phyloP scores from a whole-genome alignment of 2,797 vertebrate genomes.

The Sebastes flavidus region DNA sequence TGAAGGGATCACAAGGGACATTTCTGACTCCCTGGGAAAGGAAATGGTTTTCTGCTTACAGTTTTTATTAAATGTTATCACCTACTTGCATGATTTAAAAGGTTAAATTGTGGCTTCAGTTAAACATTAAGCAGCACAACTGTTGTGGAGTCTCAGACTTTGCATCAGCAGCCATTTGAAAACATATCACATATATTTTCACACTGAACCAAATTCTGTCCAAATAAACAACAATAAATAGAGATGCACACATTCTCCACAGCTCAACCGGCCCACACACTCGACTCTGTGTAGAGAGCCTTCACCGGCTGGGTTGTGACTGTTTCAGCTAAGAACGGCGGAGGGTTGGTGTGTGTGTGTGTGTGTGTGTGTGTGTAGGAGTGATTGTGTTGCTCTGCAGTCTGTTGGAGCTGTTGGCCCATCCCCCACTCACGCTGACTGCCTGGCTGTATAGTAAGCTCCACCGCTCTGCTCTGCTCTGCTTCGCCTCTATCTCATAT shows the following conservation, averaged over 20 bases:
- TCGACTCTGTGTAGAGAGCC: slow-evolving; percentile 7
- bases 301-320: slow-evolving; percentile 29
- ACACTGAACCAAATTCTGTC: not conserved
- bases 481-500: slow-evolving; percentile 6
- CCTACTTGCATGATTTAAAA: not conserved
- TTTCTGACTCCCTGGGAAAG: not conserved
- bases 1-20: not conserved
- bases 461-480: slow-evolving; percentile 35
- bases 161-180: not conserved
- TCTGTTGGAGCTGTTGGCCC: slow-evolving; percentile 64
- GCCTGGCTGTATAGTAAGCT: slow-evolving; percentile 49
- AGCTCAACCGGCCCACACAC: slow-evolving; percentile 27
- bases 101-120: not conserved
- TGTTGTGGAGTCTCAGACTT: not conserved
- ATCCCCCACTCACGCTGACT: slow-evolving; percentile 72
- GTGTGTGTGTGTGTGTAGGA: slow-evolving; percentile 30
- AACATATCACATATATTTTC: not conserved
- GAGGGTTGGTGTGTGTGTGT: slow-evolving; percentile 4
- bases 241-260: not conserved
- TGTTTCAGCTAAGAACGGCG: slow-evolving; percentile 25
- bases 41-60: not conserved
- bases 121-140: not conserved
- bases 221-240: not conserved
- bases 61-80: not conserved
- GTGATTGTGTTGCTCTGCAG: slow-evolving; percentile 54